A percentile compares a stretch with the other conserved stretches of the same genome.
These are phyloP conservation scores for Antechinus stuartii DNA, from an alignment of 2,113 vertebrate genomes.

Conservation along the genomic window DNA sequence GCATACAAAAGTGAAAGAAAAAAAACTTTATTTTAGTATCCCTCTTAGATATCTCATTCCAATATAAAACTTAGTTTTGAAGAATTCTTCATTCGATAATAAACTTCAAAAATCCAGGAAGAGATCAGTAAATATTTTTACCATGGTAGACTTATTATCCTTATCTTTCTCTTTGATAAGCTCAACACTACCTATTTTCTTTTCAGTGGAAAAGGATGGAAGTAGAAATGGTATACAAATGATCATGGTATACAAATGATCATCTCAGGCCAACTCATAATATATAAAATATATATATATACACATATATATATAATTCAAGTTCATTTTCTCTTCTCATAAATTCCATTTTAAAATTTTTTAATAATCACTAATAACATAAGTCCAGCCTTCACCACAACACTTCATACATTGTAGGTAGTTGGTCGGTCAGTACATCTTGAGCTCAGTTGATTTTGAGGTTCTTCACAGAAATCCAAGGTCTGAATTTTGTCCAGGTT, in stretches of 20 bases:
- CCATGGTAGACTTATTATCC: constrained; percentile 8
- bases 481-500: no score
- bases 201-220: neutral
- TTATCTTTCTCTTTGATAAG: neutral
- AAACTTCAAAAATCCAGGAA: neutral
- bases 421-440: no score
- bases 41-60: neutral
- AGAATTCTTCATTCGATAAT: neutral
- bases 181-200: constrained; percentile 19
- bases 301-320: neutral
- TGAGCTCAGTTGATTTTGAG: no score
- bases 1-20: neutral
- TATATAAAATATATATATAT: no score
- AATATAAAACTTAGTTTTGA: neutral
- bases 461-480: no score
- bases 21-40: neutral
- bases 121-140: neutral
- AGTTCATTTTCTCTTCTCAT: neutral
- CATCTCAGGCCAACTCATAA: neutral
- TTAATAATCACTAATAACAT: neutral
- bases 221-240: neutral
- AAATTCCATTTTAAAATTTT: constrained; percentile 29
- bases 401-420: no score
- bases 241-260: neutral
- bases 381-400: no score